Base-by-base conservation (phyloP, 1,140 invertebrate species). In the Tetramorium simillimum region DNA sequence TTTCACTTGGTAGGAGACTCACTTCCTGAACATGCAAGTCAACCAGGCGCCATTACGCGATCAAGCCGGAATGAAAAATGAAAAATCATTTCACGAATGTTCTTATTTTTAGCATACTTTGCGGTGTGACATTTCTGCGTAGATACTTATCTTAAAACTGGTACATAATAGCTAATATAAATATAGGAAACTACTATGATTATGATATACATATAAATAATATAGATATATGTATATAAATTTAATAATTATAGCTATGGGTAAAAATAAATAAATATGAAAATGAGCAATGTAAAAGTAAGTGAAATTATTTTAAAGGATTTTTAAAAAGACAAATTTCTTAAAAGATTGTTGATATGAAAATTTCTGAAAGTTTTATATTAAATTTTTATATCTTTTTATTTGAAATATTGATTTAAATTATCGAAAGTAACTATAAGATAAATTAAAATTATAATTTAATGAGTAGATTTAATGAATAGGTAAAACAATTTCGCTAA, bases 1-100 rank as follows among this genome's bases (percentile, higher is more conserved):
- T 92, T 92, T 92, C 91, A 92, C 91, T 92, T 86, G 67, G 51
- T 65, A 37, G 46, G 56, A 46, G 76, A 86, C 65, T 88, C 73
- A 67, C 88, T 92, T 92, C 90, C 91, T 92, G 90, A 88, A 91
- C 62, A 67, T 58, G 56, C 63, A 76, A 85, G 85, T 77, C 75
- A 67, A 85, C 77, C 80, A 53, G 53, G 33, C 81, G 72, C 60
- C 62, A 67, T 89, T 81, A 60, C 72, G 81, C 60, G 85, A 88
- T 88, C 80, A 43, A 51, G 65, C 24, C 72, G 21, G n/a, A 60
- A 75, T 60, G n/a, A 56, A 78, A 85, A 63, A 65, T 43, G 46
- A 53, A 78, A 85, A 85, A 65, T 85, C 37, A 53, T 78, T 85
- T 85, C 75, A 40, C 37, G 16, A 86, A 46, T 65, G 40, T 67